A percentile compares a stretch with the other conserved stretches of the same genome.
phyloP scores from a whole-genome alignment of 2,888 invertebrate genomes.

The Odontomyia ornata region DNA sequence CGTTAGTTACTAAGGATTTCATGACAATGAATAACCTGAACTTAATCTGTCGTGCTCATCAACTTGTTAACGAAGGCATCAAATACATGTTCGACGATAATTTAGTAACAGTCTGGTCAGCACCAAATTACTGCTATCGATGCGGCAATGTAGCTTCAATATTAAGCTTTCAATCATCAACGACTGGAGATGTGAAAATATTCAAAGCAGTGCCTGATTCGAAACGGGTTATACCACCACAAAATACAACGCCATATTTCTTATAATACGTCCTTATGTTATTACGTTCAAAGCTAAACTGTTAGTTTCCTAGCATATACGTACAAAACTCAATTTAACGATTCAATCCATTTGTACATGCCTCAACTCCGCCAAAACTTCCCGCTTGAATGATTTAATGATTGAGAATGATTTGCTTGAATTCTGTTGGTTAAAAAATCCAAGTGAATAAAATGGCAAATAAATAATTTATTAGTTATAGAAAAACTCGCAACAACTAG shows the following conservation, averaged over 20 bases:
- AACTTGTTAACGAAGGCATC: constrained; percentile 97
- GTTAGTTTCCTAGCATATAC: background rate
- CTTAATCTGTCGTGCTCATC: constrained; percentile 97
- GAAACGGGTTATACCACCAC: constrained; percentile 90
- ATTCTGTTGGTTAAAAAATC: background rate
- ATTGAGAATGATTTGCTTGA: background rate
- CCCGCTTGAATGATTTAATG: background rate
- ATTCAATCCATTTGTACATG: background rate
- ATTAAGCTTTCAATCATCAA: constrained; percentile 80
- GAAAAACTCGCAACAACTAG: no score
- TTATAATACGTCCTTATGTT: constrained; percentile 68
- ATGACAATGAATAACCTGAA: constrained; percentile 91
- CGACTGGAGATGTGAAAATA: constrained; percentile 81
- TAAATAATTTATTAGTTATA: background rate
- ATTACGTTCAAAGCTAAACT: background rate
- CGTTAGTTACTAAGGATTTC: constrained; percentile 92
- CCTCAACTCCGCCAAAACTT: background rate
- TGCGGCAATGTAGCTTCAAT: constrained; percentile 99
- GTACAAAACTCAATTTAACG: background rate
- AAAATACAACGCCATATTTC: constrained; percentile 96
- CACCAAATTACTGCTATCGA: constrained; percentile 99
- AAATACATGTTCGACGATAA: constrained; percentile 98
- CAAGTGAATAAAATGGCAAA: background rate
- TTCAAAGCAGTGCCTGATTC: constrained; percentile 96
- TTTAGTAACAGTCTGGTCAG: constrained; percentile 98